Base-by-base conservation (phyloP, 1,140 invertebrate species). In the Cataglyphis hispanica region DNA sequence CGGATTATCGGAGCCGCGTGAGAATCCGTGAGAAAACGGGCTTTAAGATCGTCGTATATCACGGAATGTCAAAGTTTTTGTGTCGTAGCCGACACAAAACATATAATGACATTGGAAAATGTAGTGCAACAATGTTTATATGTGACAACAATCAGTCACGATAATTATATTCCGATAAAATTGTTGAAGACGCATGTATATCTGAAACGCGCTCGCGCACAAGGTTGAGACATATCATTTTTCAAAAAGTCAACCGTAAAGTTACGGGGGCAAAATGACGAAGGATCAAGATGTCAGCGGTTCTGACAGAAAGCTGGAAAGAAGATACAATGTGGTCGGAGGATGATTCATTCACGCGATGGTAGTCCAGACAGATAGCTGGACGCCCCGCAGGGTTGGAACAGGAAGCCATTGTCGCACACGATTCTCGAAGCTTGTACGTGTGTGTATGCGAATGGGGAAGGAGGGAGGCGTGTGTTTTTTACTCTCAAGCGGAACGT, bases 371-470 rank as follows among this genome's bases (percentile, higher is more conserved):
- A 85, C 76, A 84, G 80, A 86, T 81, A 89, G 85, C 85, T 89
- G 88, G 87, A 76, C 78, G 72, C 78, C 87, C 87, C 67, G 84
- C 69, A 64, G 87, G 85, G 76, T 69, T 87, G 75, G 67, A 86
- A 89, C 85, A 87, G 80, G 88, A 87, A 87, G 78, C 88, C 78
- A 84, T 89, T 89, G 88, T 89, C 85, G 78, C 85, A 84, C 83
- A 85, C 87, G 87, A 88, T 89, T 76, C 84, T 58, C 87, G 53
- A 88, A 89, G 7, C 0, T 10, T 13, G 40, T 13, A 8, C 10
- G 34, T 40, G 40, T 10, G 40, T 31, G 27, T 31, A 31, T 31
- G 31, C 31, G 1, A 3, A 1, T 31, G 31, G 31, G 31, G 2
- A 31, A 3, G 4, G 31, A 31, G 75, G 72, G 53, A 67, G 58